A percentile compares a stretch with the other conserved stretches of the same genome.
Evolutionary conservation across 2,113 vertebrate species (phyloP).

Genomic region (Gymnogyps californianus): DNA sequence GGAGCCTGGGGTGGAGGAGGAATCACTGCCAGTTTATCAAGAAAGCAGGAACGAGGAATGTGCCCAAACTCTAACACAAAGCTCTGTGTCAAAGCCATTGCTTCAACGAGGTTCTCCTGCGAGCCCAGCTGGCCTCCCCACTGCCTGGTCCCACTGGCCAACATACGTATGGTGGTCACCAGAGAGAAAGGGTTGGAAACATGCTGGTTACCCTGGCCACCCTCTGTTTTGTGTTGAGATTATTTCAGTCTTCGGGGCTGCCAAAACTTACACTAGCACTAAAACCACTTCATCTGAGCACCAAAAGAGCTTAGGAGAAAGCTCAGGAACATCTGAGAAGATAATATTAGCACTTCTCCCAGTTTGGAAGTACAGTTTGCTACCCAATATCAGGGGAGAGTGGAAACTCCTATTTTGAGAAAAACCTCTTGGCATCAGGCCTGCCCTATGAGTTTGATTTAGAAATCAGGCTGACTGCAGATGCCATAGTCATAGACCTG

Average conservation of each 20-base stretch:
- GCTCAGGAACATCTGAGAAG: neutral
- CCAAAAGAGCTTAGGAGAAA: neutral
- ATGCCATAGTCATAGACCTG: neutral
- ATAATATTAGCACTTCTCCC: neutral
- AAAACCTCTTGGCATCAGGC: neutral
- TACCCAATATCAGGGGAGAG: neutral
- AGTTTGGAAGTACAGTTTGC: neutral
- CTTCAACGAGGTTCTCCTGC: neutral
- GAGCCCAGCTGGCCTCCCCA: neutral
- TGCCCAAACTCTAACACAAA: neutral
- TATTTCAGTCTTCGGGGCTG: neutral
- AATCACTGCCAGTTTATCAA: neutral
- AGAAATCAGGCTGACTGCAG: neutral
- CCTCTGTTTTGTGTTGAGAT: neutral
- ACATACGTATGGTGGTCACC: fast-evolving
- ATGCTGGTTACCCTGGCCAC: neutral
- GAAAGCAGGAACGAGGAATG: neutral
- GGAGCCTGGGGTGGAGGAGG: neutral
- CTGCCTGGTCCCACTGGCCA: neutral
- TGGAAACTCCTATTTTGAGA: constrained; percentile 18
- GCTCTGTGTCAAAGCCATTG: neutral
- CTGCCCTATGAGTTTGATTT: neutral
- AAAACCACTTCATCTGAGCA: neutral
- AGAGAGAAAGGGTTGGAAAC: neutral
- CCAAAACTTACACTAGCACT: neutral